Evolutionary conservation across 2,888 invertebrate species (phyloP).

Genomic region (Volucella bombylans): DNA sequence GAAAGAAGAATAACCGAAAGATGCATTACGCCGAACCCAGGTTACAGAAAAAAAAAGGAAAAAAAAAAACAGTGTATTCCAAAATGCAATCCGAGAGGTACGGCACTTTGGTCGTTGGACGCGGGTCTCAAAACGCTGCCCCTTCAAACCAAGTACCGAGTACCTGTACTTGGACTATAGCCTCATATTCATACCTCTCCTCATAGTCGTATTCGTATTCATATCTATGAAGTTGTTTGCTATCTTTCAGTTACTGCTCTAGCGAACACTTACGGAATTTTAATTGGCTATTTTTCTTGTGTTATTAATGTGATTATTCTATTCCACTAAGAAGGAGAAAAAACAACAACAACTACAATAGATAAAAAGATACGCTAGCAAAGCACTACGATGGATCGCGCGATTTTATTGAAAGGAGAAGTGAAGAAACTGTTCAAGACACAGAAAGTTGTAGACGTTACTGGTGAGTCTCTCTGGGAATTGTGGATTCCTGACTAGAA

Average conservation of each 20-base stretch:
- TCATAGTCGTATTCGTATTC: no score
- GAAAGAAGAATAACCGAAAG: slow-evolving; percentile 42
- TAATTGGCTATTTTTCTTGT: slow-evolving; percentile 60
- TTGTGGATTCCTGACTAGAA: slow-evolving; percentile 8
- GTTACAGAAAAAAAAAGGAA: background rate
- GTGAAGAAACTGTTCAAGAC: slow-evolving; percentile 24
- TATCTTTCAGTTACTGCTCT: slow-evolving; percentile 50
- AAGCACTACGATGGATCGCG: background rate
- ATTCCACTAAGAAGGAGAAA: slow-evolving; percentile 29
- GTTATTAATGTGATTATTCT: slow-evolving; percentile 66
- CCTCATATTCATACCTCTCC: no score
- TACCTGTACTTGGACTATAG: background rate
- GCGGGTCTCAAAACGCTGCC: slow-evolving; percentile 16
- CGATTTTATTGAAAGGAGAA: slow-evolving; percentile 56
- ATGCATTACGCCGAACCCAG: slow-evolving; percentile 24
- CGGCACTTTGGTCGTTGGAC: slow-evolving; percentile 23
- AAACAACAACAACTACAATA: background rate
- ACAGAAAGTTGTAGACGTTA: slow-evolving; percentile 2
- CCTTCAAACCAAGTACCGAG: slow-evolving; percentile 17
- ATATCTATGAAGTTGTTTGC: slow-evolving; percentile 12
- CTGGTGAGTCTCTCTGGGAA: background rate
- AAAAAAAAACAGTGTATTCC: slow-evolving; percentile 40
- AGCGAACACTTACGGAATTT: slow-evolving; percentile 64
- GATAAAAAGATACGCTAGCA: background rate
- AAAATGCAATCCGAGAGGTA: slow-evolving; percentile 54